A percentile compares a stretch with the other conserved stretches of the same genome.
Conservation (phyloP, 2,113 vertebrate species). For the Apeltes quadracus region DNA sequence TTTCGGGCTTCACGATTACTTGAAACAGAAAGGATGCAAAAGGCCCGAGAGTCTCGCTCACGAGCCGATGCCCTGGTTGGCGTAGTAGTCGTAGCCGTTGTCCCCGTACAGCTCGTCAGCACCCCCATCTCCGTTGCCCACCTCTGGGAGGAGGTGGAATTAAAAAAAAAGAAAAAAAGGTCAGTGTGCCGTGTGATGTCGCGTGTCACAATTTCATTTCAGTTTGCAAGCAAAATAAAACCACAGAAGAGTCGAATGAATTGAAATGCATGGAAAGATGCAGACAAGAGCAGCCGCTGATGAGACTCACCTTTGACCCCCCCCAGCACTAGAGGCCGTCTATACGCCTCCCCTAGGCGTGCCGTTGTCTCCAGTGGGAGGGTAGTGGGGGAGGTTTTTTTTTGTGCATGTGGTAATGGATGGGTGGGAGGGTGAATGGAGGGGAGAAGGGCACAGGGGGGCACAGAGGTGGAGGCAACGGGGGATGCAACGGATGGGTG, state of each 20-base stretch:
- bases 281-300: background rate
- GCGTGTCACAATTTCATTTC: background rate
- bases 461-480: constrained; percentile 50
- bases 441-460: constrained; percentile 26
- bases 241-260: background rate
- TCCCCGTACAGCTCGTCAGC: constrained; percentile 87
- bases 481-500: constrained; percentile 53
- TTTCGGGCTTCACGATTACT: background rate
- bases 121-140: constrained; percentile 85
- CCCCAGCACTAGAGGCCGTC: constrained; percentile 45
- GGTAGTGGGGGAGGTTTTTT: constrained; percentile 16
- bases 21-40: constrained; percentile 6
- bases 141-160: constrained; percentile 82
- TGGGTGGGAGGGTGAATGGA: constrained; percentile 45
- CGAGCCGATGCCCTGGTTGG: constrained; percentile 79
- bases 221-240: background rate
- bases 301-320: constrained; percentile 66
- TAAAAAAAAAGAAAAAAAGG: background rate
- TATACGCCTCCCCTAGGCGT: constrained; percentile 49
- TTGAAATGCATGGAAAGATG: background rate
- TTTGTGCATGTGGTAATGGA: constrained; percentile 45
- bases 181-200: background rate
- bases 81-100: constrained; percentile 84
- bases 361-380: constrained; percentile 35
- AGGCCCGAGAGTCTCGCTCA: constrained; percentile 38